phyloP scores from a whole-genome alignment of 2,888 invertebrate species.

The Cerceris ruficornis region DNA sequence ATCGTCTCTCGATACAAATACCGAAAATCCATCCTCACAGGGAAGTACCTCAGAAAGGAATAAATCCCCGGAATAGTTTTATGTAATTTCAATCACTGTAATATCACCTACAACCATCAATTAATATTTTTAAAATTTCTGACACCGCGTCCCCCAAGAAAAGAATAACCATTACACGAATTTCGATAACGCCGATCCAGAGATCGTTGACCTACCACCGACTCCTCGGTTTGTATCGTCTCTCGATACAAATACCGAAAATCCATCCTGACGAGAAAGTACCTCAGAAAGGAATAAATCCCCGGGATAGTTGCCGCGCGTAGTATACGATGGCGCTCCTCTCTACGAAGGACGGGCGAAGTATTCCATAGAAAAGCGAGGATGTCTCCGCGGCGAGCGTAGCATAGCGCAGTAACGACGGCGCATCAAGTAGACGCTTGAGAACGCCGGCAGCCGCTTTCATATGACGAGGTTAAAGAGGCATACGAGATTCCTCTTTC shows the following conservation, averaged over 20 bases:
- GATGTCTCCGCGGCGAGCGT: slow-evolving; percentile 9
- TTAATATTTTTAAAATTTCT: no score
- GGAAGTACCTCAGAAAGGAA: no score
- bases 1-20: no score
- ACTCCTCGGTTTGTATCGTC: no score
- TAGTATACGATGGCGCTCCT: background rate
- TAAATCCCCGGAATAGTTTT: no score
- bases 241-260: background rate
- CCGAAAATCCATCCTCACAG: no score
- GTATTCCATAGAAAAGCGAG: slow-evolving; percentile 3
- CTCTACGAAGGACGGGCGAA: background rate
- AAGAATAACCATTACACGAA: no score
- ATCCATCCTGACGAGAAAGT: background rate
- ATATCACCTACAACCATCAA: no score
- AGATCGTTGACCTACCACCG: no score
- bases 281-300: background rate
- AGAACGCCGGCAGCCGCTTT: slow-evolving; percentile 17
- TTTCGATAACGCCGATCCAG: no score
- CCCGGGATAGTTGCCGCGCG: background rate
- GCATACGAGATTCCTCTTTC: slow-evolving; percentile 45
- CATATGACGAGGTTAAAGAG: slow-evolving; percentile 51
- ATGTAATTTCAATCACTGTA: no score
- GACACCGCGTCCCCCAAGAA: no score
- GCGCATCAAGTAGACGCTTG: background rate
- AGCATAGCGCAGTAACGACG: slow-evolving; percentile 14